These are phyloP conservation scores for Cariama cristata DNA, from an alignment of 2,113 vertebrate genomes.

Conservation along the genomic window DNA sequence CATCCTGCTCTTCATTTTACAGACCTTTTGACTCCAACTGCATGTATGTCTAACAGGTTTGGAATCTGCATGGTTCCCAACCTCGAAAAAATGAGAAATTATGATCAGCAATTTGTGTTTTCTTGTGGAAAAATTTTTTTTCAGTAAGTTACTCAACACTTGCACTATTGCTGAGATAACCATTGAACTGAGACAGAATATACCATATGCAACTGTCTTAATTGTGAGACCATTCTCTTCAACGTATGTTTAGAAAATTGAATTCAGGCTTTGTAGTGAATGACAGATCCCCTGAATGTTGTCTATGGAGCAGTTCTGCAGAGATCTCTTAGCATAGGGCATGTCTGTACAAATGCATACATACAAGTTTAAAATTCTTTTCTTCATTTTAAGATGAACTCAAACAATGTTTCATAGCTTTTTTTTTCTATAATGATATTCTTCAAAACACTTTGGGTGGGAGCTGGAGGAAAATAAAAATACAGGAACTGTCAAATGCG, in stretches of 20 bases:
- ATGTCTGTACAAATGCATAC: neutral
- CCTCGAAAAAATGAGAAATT: neutral
- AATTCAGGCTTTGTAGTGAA: neutral
- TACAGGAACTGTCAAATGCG: neutral
- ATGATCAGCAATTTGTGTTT: neutral
- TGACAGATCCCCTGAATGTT: neutral
- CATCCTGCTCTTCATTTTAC: neutral
- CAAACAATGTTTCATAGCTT: neutral
- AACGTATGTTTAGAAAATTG: neutral
- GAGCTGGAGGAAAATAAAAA: neutral
- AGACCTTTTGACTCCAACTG: neutral
- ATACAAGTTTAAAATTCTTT: neutral
- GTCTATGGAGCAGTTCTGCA: neutral
- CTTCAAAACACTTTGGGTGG: neutral
- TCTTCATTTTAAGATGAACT: neutral
- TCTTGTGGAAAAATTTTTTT: neutral
- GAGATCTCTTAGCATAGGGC: neutral
- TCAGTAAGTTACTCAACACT: neutral
- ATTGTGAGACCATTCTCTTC: neutral
- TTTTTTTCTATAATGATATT: neutral
- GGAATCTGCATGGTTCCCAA: neutral
- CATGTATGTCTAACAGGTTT: neutral
- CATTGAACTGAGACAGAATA: neutral
- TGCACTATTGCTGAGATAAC: neutral
- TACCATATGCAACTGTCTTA: neutral